A percentile compares a stretch with the other conserved stretches of the same genome.
Evolutionary conservation across 2,797 vertebrate species (phyloP).

Genomic region (Triplophysa bombifrons): DNA sequence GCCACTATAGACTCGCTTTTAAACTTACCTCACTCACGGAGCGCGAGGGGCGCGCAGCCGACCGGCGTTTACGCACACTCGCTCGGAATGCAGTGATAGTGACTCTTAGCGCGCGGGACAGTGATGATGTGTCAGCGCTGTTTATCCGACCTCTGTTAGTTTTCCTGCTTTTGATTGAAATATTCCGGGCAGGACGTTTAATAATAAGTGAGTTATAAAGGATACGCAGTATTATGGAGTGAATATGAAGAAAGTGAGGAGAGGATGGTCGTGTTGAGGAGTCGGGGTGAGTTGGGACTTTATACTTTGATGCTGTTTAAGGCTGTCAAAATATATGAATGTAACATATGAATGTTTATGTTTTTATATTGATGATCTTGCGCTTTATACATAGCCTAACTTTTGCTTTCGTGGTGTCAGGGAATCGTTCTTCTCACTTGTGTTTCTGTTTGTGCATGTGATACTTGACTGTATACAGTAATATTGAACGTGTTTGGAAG

Average conservation of each 20-base stretch:
- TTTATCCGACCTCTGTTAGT: not conserved
- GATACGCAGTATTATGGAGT: not conserved
- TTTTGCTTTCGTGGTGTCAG: conserved; percentile 7
- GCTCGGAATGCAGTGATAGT: conserved; percentile 20
- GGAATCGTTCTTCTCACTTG: not conserved
- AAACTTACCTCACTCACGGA: conserved; percentile 44
- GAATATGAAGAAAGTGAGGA: conserved; percentile 40
- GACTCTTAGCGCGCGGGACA: conserved; percentile 44
- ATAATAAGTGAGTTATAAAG: not conserved
- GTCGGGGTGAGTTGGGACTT: conserved; percentile 2
- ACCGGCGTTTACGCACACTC: conserved; percentile 1
- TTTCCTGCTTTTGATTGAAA: not conserved
- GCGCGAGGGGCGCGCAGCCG: conserved; percentile 22
- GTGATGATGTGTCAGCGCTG: conserved; percentile 22
- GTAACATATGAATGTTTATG: not conserved
- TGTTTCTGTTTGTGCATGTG: not conserved
- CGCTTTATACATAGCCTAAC: not conserved
- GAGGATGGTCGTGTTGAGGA: conserved; percentile 7
- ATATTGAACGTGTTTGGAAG: not conserved
- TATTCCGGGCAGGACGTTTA: not conserved
- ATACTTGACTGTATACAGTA: not conserved
- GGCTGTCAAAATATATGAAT: not conserved
- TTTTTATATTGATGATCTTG: not conserved
- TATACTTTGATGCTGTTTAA: conserved; percentile 11
- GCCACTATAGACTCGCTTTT: conserved; percentile 1